These are phyloP conservation scores for Brachymystax lenok DNA, from an alignment of 2,797 vertebrate species.

Conservation along the genomic window DNA sequence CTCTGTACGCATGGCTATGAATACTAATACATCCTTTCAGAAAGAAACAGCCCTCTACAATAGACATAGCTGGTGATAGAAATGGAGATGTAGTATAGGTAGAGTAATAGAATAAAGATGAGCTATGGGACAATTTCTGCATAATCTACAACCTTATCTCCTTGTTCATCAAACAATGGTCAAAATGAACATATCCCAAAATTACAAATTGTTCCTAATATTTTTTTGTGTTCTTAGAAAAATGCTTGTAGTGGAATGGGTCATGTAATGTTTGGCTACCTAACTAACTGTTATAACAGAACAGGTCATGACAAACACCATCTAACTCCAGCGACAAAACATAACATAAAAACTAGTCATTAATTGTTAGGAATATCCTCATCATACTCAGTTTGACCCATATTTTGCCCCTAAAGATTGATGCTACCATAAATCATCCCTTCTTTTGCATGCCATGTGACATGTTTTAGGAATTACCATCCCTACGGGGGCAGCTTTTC, in stretches of 20 bases:
- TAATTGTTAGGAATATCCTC: too few relatives aligned
- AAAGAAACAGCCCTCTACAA: constrained; percentile 32
- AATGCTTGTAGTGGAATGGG: too few relatives aligned
- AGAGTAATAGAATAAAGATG: constrained; percentile 27
- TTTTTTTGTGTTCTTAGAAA: too few relatives aligned
- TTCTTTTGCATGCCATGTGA: neutral
- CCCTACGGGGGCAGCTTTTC: constrained; percentile 48
- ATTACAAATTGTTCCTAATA: neutral
- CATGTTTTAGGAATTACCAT: neutral
- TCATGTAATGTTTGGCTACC: neutral
- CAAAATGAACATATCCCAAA: neutral
- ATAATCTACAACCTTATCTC: neutral
- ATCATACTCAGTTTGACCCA: neutral
- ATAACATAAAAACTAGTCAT: neutral
- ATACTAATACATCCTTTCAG: constrained; percentile 48
- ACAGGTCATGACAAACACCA: neutral
- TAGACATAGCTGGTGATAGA: constrained; percentile 41
- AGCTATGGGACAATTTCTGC: too few relatives aligned
- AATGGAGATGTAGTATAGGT: constrained; percentile 12
- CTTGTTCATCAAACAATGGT: neutral
- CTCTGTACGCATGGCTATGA: constrained; percentile 42
- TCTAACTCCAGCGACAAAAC: neutral
- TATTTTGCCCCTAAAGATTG: neutral
- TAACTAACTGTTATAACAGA: neutral
- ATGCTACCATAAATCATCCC: neutral